Conservation (phyloP, 2,113 vertebrate genomes). For the Vidua chalybeata region DNA sequence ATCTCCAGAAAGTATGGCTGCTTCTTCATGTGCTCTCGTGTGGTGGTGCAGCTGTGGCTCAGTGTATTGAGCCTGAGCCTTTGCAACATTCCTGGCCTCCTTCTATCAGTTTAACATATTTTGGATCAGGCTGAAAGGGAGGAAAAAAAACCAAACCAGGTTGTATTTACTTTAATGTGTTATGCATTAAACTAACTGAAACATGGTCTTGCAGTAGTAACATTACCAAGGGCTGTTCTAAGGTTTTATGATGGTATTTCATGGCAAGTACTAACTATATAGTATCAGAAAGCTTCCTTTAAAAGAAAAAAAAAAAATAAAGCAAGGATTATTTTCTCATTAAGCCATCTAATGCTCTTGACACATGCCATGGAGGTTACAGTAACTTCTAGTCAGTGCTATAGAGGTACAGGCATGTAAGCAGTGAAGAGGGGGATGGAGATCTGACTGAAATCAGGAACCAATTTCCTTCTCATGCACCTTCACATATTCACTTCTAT, state of each 20-base stretch:
- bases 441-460: neutral
- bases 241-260: neutral
- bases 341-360: neutral
- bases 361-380: neutral
- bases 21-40: neutral
- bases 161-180: neutral
- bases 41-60: neutral
- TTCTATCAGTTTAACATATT: neutral
- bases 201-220: neutral
- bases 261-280: neutral
- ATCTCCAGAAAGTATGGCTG: neutral
- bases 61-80: neutral
- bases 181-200: neutral
- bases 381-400: neutral
- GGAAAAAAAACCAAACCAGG: neutral
- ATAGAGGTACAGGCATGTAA: neutral
- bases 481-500: neutral
- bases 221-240: neutral
- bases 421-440: neutral
- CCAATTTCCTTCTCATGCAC: neutral
- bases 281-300: neutral
- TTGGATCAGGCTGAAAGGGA: neutral
- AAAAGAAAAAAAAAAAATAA: neutral
- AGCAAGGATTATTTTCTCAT: neutral
- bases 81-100: neutral